Base-by-base conservation (phyloP, 1,140 invertebrate species). In the Rhopalosiphum padi region DNA sequence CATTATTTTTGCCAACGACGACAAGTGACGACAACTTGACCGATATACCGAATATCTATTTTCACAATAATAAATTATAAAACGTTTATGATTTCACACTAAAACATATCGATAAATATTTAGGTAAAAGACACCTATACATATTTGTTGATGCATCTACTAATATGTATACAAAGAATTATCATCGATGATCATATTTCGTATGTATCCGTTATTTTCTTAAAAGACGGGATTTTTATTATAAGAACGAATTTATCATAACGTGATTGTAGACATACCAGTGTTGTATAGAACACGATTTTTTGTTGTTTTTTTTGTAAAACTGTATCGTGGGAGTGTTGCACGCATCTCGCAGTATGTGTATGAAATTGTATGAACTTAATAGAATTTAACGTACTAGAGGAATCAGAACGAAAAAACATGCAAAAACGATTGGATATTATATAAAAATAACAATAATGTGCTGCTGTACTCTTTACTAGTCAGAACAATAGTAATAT, bases 401-500 rank as follows among this genome's bases (percentile, higher is more conserved):
- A 46, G 11, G 8, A 43, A 30, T 85, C 25, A 15, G 5, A 86
- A 30, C 11, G 25, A 15, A 87, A 48, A 35, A 7, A 88, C 8
- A 88, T 21, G 18, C 1, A 30, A 48, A n/a, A 48, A 87, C 30
- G 86, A 35, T 88, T 51, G 25, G 22, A 5, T 46, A n/a, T 21
- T 35, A 25, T 85, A 85, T 11, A 86, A 51, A 18, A 51, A 51
- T 51, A 51, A 51, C 11, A 51, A 51, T 85, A 85, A 41, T 85
- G 37, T 86, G 11, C 48, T 51, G 48, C 15, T 51, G 21, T 51
- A 35, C 37, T 35, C 15, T 15, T 77, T 21, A 88, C 30, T 15
- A 87, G 43, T 87, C 85, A 88, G 48, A 88, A 51, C 46, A 88
- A 88, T 88, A 18, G 86, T 88, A 88, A 88, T 88, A 23, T 85